Conservation (phyloP, 2,888 invertebrate genomes). For the Craniophora ligustri region DNA sequence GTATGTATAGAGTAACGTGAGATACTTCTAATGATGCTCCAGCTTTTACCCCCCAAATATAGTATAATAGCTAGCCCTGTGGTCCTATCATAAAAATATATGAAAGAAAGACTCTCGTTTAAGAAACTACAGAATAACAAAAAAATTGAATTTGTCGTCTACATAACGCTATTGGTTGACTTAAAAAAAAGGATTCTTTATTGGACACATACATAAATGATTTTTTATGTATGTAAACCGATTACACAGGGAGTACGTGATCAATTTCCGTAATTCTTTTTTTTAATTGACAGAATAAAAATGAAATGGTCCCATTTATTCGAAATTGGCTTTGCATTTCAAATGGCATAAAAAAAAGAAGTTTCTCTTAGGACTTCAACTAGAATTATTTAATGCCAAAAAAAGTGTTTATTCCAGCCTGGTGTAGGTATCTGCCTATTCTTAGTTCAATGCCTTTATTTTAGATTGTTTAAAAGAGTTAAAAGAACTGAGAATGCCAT, state of each 20-base stretch:
- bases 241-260: constrained; percentile 26
- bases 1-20: no score
- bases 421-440: background rate
- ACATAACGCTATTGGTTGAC: constrained; percentile 23
- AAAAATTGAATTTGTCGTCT: constrained; percentile 38
- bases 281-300: constrained; percentile 26
- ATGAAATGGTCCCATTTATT: constrained; percentile 9
- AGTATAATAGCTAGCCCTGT: no score
- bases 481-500: background rate
- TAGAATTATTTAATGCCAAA: constrained; percentile 1
- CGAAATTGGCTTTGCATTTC: constrained; percentile 18
- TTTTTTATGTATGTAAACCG: constrained; percentile 31
- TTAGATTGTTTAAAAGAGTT: constrained; percentile 1
- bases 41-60: background rate
- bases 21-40: no score
- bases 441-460: background rate
- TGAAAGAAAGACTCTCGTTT: constrained; percentile 38
- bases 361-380: constrained; percentile 1
- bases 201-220: constrained; percentile 16
- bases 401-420: background rate
- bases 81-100: no score
- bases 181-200: constrained; percentile 17
- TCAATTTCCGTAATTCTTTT: constrained; percentile 27
- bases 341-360: constrained; percentile 1
- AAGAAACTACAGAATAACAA: constrained; percentile 38